phyloP scores from a whole-genome alignment of 2,888 invertebrate species.

The Neocrepidodera transversa region DNA sequence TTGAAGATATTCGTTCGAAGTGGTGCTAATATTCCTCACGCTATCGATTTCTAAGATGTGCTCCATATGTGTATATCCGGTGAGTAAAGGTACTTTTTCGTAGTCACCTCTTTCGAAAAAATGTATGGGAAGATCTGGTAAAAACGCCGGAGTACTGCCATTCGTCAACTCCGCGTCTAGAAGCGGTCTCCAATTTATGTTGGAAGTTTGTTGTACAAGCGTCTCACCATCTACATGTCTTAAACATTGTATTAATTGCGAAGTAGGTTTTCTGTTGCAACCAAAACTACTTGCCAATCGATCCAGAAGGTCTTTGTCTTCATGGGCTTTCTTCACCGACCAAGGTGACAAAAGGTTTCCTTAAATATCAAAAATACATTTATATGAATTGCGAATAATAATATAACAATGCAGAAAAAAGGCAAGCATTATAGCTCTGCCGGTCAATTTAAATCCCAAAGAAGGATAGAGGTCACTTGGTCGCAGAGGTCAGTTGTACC shows the following conservation, averaged over 20 bases:
- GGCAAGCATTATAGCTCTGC: no score
- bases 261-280: slow-evolving; percentile 73
- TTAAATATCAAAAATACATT: slow-evolving; percentile 27
- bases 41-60: slow-evolving; percentile 70
- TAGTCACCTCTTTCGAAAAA: slow-evolving; percentile 69
- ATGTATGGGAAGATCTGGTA: slow-evolving; percentile 71
- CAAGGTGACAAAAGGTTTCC: slow-evolving; percentile 65
- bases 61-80: slow-evolving; percentile 81
- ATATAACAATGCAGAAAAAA: no score
- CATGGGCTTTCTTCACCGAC: slow-evolving; percentile 69
- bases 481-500: no score
- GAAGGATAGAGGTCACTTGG: no score
- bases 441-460: no score
- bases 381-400: no score
- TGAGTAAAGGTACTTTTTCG: slow-evolving; percentile 73
- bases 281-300: slow-evolving; percentile 71
- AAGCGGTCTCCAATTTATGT: slow-evolving; percentile 75
- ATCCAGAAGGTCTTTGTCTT: slow-evolving; percentile 69
- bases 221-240: slow-evolving; percentile 67
- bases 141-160: slow-evolving; percentile 66
- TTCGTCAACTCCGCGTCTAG: slow-evolving; percentile 76
- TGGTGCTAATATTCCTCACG: slow-evolving; percentile 66
- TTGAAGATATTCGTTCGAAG: slow-evolving; percentile 61
- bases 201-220: slow-evolving; percentile 65
- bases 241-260: slow-evolving; percentile 73